Evolutionary conservation across 2,113 vertebrate genomes (phyloP).

Genomic region (Neodontobutis hainanensis): DNA sequence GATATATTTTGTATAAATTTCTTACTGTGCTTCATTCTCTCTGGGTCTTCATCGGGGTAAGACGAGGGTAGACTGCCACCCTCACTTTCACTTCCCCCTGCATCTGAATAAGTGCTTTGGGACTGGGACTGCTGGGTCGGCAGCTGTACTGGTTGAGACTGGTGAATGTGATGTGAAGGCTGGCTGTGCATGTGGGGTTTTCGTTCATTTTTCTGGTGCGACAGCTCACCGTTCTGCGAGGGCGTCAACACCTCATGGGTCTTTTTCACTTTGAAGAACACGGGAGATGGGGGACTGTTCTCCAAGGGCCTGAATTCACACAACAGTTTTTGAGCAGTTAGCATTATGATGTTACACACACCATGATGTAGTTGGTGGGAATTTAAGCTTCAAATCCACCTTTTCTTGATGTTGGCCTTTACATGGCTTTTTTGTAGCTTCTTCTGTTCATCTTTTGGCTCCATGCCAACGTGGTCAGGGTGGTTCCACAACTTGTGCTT

Average conservation of each 20-base stretch:
- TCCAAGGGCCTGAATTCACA: conserved; percentile 83
- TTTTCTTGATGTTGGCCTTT: conserved; percentile 88
- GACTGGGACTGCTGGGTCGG: conserved; percentile 51
- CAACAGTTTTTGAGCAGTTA: conserved; percentile 18
- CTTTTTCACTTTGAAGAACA: conserved; percentile 91
- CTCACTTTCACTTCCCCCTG: conserved; percentile 73
- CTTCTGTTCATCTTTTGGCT: conserved; percentile 73
- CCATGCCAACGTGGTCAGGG: conserved; percentile 79
- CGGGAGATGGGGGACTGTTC: conserved; percentile 80
- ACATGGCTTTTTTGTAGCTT: conserved; percentile 81
- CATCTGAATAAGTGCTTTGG: conserved; percentile 74
- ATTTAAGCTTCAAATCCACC: conserved; percentile 73
- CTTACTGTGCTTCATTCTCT: conserved; percentile 97
- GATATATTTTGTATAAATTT: conserved; percentile 26
- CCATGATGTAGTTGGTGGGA: conserved; percentile 8
- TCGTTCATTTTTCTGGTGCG: conserved; percentile 73
- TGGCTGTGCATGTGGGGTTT: conserved; percentile 69
- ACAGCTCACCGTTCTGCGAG: conserved; percentile 85
- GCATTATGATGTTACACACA: conserved; percentile 18
- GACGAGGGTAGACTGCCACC: conserved; percentile 74
- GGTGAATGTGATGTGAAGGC: conserved; percentile 55
- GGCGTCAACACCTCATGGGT: conserved; percentile 78
- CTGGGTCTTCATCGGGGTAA: conserved; percentile 87
- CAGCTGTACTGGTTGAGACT: conserved; percentile 41
- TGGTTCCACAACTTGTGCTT: conserved; percentile 97